Conservation (phyloP, 2,888 invertebrate species). For the Acronicta aceris region DNA sequence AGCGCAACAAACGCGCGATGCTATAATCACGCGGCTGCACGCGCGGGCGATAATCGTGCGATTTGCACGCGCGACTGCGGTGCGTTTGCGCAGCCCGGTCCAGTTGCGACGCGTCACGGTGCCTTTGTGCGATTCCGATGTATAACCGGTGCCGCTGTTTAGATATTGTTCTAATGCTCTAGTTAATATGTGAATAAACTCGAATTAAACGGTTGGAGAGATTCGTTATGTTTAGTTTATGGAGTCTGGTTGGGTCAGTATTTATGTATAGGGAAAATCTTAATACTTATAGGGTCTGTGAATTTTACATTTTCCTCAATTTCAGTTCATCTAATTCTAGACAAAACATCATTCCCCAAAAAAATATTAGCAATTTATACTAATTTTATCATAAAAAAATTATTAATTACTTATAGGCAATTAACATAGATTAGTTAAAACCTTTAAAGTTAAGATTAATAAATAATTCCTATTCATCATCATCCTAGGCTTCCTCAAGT, state of each 20-base stretch:
- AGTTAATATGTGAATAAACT: conserved; percentile 58
- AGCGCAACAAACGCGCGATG: conserved; percentile 53
- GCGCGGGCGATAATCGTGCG: conserved; percentile 59
- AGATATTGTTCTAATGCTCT: conserved; percentile 64
- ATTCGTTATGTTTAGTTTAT: conserved; percentile 5
- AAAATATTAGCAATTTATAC: too few species aligned
- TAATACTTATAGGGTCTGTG: too few species aligned
- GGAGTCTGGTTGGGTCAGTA: not conserved
- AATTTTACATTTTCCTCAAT: too few species aligned
- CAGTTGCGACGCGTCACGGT: conserved; percentile 64
- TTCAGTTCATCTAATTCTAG: too few species aligned
- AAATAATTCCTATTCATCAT: too few species aligned
- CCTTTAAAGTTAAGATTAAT: too few species aligned
- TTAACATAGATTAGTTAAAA: too few species aligned
- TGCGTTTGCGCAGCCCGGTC: conserved; percentile 63
- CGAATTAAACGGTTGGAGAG: conserved; percentile 7
- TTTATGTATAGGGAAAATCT: too few species aligned
- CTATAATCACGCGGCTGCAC: conserved; percentile 54
- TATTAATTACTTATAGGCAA: too few species aligned
- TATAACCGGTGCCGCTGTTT: conserved; percentile 28
- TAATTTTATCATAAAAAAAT: too few species aligned
- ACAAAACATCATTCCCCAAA: too few species aligned
- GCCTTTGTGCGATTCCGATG: conserved; percentile 58
- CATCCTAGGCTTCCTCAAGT: too few species aligned
- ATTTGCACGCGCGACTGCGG: conserved; percentile 66